A percentile compares a stretch with the other conserved stretches of the same genome.
Evolutionary conservation across 2,113 vertebrate species (phyloP).

Genomic region (Hydrolagus affinis): DNA sequence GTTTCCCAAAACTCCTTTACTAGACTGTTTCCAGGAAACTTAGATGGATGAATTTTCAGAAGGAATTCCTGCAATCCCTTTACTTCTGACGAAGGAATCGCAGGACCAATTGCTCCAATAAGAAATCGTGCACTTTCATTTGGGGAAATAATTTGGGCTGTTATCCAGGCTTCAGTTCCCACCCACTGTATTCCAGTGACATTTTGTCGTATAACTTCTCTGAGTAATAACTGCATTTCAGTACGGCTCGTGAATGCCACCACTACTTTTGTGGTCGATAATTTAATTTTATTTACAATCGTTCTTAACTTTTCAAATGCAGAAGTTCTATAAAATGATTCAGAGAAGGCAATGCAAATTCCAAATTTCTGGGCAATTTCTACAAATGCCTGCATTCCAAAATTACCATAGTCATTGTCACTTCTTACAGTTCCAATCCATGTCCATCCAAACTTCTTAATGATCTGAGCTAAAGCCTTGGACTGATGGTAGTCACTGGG

Average conservation of each 20-base stretch:
- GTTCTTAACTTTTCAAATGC: not conserved
- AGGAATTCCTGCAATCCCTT: no score
- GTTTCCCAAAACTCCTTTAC: not conserved
- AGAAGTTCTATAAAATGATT: not conserved
- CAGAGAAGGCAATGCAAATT: conserved; percentile 3
- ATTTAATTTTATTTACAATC: not conserved
- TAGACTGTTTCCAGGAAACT: not conserved
- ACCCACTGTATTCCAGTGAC: conserved; percentile 8
- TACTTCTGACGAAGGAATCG: no score
- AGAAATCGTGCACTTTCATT: no score
- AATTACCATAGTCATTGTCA: conserved; percentile 21
- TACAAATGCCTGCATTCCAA: conserved; percentile 10
- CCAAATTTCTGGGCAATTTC: not conserved
- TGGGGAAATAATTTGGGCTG: no score
- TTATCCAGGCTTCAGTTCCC: conserved; percentile 7
- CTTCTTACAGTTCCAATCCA: conserved; percentile 20
- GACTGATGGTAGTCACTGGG: conserved; percentile 26
- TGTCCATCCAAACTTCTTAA: conserved; percentile 30
- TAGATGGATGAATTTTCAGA: not conserved
- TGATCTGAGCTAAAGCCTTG: conserved; percentile 10
- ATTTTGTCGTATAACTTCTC: not conserved
- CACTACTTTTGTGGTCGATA: conserved; percentile 2
- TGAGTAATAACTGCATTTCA: not conserved
- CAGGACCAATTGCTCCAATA: no score
- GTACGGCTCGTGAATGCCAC: not conserved